A percentile compares a stretch with the other conserved stretches of the same genome.
phyloP scores from a whole-genome alignment of 2,113 vertebrate genomes.

The Manacus vitellinus region DNA sequence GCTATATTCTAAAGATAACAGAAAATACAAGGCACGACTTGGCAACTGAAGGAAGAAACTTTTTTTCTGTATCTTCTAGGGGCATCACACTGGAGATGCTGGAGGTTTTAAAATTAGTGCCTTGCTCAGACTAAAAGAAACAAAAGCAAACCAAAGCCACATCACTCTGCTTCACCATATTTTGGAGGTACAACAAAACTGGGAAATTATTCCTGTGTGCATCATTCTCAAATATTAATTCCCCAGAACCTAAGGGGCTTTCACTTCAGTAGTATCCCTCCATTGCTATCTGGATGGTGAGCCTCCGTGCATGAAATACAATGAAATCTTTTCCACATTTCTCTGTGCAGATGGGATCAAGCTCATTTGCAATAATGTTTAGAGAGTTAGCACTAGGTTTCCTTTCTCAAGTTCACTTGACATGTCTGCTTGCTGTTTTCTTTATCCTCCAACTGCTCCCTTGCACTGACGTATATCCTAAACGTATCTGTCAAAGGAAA shows the following conservation, averaged over 20 bases:
- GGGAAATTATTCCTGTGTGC: background rate
- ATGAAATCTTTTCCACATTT: background rate
- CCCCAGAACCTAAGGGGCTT: background rate
- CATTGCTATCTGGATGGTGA: background rate
- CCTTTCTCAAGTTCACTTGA: background rate
- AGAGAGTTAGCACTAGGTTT: background rate
- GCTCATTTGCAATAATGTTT: background rate
- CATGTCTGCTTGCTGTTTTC: background rate
- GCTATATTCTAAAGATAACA: background rate
- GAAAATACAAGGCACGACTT: background rate
- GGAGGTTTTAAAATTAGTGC: conserved; percentile 92
- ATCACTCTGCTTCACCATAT: conserved; percentile 93
- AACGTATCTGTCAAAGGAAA: background rate
- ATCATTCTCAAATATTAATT: background rate
- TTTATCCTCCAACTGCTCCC: background rate
- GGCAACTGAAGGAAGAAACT: background rate
- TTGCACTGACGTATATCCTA: background rate
- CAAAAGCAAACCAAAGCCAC: conserved; percentile 88
- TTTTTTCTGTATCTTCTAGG: conserved; percentile 72
- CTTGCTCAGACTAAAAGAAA: conserved; percentile 90
- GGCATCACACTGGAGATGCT: conserved; percentile 90
- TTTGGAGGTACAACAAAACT: conserved; percentile 82
- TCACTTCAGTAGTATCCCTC: background rate
- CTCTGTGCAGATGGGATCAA: background rate
- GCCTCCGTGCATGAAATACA: background rate